These are phyloP conservation scores for Proisotoma minuta DNA, from an alignment of 2,888 invertebrate species.

Conservation along the genomic window DNA sequence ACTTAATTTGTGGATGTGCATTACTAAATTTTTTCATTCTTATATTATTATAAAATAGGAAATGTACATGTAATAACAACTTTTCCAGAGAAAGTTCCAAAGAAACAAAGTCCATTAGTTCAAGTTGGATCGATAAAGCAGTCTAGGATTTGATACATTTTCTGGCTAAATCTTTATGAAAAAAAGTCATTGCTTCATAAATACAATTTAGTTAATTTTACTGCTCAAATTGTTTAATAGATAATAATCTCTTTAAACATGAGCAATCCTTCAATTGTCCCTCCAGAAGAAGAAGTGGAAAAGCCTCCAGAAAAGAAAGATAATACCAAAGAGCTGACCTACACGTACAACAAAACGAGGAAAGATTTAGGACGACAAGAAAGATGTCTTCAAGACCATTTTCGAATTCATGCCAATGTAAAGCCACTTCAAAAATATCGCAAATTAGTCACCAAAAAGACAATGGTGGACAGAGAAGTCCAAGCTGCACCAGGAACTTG, in stretches of 20 bases:
- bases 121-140: too few species aligned
- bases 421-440: constrained; percentile 20
- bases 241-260: neutral
- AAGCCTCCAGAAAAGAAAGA: neutral
- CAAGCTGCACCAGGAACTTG: constrained; percentile 18
- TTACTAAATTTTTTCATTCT: too few species aligned
- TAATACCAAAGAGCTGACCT: neutral
- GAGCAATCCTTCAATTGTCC: neutral
- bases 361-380: constrained; percentile 40
- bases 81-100: too few species aligned
- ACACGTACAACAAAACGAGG: constrained; percentile 31
- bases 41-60: too few species aligned
- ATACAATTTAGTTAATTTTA: neutral
- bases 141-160: too few species aligned
- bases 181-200: neutral
- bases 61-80: too few species aligned
- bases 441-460: constrained; percentile 23
- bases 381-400: constrained; percentile 40
- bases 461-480: constrained; percentile 22
- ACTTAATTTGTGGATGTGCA: too few species aligned
- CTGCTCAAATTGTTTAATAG: neutral
- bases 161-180: too few species aligned
- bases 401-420: constrained; percentile 29
- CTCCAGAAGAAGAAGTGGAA: neutral
- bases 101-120: too few species aligned